Evolutionary conservation across 2,888 invertebrate species (phyloP), one percentile per base, ranked within the genome.

Genomic region (Caenorhabditis angaria): DNA sequence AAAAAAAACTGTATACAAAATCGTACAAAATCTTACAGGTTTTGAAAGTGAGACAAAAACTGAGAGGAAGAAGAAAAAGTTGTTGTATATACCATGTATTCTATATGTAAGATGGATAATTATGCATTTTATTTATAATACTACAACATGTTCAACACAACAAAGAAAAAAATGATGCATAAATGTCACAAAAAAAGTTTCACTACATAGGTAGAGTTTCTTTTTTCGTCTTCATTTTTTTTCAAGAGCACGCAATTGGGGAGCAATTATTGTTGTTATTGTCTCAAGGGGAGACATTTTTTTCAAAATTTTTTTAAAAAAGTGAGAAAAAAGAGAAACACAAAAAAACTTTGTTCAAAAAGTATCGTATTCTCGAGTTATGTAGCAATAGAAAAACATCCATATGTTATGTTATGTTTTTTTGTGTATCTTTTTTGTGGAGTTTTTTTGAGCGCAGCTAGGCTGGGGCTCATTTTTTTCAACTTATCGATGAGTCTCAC

Each of bases 401-500:
- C 41, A 41, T 41, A 41, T 10, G 41, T 41, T 41, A 41, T 41
- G 41, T 41, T 41, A 41, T 41, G 41, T 41, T 41, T 41, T 41
- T 41, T 41, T 41, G 14, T 18, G 14, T 41, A 12, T 5, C 41
- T 41, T 41, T 41, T 41, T 41, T 41, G 14, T 41, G 41, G 41
- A 18, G 41, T 41, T 41, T n/a, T n/a, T n/a, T n/a, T n/a, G n/a
- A n/a, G n/a, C n/a, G n/a, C n/a, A n/a, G n/a, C n/a, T n/a, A n/a
- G n/a, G n/a, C n/a, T n/a, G n/a, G n/a, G n/a, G 41, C 41, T 41
- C 41, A 41, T 41, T 41, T 41, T 41, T 41, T 41, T 41, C 41
- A 41, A 41, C 41, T 41, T 41, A 41, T 41, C 41, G 41, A 41
- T 41, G 41, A 41, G 41, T 41, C 41, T 18, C 41, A 12, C 14